Conservation (phyloP, 2,797 vertebrate genomes). For the Neoniphon sammara region DNA sequence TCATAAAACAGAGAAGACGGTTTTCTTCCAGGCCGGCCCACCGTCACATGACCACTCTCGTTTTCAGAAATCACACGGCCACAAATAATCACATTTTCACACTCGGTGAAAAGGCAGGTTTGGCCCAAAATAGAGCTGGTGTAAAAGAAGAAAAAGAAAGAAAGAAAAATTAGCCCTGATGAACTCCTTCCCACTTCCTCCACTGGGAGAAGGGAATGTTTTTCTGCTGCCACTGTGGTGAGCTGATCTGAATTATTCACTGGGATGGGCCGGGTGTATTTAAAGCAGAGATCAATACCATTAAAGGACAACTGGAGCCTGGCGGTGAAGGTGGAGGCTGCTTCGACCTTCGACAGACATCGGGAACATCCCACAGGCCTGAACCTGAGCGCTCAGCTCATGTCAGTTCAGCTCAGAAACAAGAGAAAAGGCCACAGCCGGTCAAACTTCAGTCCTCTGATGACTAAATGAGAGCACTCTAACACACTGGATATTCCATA, state of each 20-base stretch:
- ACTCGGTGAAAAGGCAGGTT: background rate
- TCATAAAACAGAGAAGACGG: background rate
- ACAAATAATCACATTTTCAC: constrained; percentile 47
- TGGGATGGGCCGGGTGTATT: constrained; percentile 70
- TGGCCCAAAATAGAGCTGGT: constrained; percentile 16
- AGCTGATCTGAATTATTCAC: constrained; percentile 78
- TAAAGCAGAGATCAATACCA: constrained; percentile 81
- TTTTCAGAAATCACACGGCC: constrained; percentile 27
- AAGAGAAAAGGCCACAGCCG: too few species aligned
- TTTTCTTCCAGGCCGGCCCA: background rate
- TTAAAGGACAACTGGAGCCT: constrained; percentile 66
- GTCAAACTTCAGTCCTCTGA: too few species aligned
- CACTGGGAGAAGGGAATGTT: constrained; percentile 30
- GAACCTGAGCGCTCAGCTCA: background rate
- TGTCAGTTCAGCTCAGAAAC: too few species aligned
- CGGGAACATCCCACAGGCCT: background rate
- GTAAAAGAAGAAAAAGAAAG: constrained; percentile 1
- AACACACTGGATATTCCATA: too few species aligned
- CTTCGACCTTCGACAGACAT: constrained; percentile 49
- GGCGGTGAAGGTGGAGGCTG: constrained; percentile 23
- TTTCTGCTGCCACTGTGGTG: constrained; percentile 26
- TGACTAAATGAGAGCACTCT: too few species aligned
- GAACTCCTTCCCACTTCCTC: constrained; percentile 6
- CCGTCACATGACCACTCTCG: constrained; percentile 35
- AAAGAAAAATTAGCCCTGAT: background rate